Evolutionary conservation across 2,888 invertebrate species (phyloP), one percentile per base, ranked within the genome.

Genomic region (Ormyrus nitidulus): DNA sequence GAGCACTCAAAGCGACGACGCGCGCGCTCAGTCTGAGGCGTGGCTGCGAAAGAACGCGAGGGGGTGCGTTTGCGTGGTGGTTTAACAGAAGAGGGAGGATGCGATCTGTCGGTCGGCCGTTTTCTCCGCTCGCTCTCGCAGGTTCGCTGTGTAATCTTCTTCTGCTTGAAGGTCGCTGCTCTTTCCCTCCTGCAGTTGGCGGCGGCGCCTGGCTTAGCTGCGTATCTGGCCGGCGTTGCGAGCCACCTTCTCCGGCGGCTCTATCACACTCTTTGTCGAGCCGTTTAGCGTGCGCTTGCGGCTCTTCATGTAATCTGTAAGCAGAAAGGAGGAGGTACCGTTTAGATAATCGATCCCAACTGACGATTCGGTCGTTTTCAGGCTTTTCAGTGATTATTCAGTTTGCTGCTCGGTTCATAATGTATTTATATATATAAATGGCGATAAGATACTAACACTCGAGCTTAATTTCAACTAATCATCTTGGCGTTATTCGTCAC

Each of bases 281-380:
- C 88, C 86, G 87, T 89, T 91, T 83, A 92, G 89, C 88, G 92
- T 89, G 89, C 93, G 92, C 89, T 94, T 94, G 89, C 93, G 93
- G 79, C 93, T 93, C 89, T 93, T 93, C 93, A 94, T 92, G 91
- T 92, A 94, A 92, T 94, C 94, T 94, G 94, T 54, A 94, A 92
- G 85, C 89, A 88, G 84, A 86, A 85, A 84, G 56, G 61, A 10
- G 46, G 6, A 58, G 34, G 34, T 4, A 34, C 3, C 34, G 34
- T 34, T 34, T 34, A 34, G 34, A 34, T 34, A 4, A 4, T 34
- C 34, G 34, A 34, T 34, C 34, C 4, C 34, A 34, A 34, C 3
- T 4, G 34, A 34, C 34, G 3, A 4, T 34, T 34, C 34, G 34
- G 34, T 34, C 34, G 4, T 34, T 0, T 34, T 34, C 34, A 19